phyloP scores from a whole-genome alignment of 2,888 invertebrate species.

The Penaeus monodon region DNA sequence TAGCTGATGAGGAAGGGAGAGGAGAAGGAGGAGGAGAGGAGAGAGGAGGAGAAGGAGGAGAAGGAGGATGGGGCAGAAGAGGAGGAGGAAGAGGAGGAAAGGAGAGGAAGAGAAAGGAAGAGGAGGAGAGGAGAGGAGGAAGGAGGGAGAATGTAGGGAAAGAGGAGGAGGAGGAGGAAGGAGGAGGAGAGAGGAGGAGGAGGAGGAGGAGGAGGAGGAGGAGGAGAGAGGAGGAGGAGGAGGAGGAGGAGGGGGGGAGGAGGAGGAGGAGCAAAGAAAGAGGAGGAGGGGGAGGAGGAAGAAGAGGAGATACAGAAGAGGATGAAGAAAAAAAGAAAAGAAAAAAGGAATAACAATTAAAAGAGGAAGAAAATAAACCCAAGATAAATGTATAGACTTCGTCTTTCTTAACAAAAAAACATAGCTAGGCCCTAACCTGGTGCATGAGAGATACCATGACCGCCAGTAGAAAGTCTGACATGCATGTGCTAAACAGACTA shows the following conservation, averaged over 20 bases:
- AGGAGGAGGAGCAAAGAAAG: background rate
- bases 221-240: background rate
- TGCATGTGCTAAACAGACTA: no score
- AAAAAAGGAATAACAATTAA: no score
- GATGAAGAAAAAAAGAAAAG: no score
- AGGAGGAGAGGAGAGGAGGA: conserved; percentile 28
- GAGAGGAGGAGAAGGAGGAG: no score
- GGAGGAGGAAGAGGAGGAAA: conserved; percentile 40
- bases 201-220: background rate
- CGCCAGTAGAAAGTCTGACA: no score
- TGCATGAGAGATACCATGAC: no score
- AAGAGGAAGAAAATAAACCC: no score
- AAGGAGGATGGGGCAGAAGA: conserved; percentile 24
- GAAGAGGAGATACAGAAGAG: no score
- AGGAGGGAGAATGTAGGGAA: background rate
- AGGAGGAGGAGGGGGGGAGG: background rate
- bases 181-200: background rate
- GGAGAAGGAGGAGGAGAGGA: background rate
- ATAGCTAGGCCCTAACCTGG: no score
- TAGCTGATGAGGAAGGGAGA: background rate
- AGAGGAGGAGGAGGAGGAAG: background rate
- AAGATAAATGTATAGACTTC: no score
- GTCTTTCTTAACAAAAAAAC: no score
- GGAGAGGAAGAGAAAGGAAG: conserved; percentile 42
- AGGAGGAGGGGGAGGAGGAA: background rate